Base-by-base conservation (phyloP, 2,113 vertebrate species). In the Sapajus apella region DNA sequence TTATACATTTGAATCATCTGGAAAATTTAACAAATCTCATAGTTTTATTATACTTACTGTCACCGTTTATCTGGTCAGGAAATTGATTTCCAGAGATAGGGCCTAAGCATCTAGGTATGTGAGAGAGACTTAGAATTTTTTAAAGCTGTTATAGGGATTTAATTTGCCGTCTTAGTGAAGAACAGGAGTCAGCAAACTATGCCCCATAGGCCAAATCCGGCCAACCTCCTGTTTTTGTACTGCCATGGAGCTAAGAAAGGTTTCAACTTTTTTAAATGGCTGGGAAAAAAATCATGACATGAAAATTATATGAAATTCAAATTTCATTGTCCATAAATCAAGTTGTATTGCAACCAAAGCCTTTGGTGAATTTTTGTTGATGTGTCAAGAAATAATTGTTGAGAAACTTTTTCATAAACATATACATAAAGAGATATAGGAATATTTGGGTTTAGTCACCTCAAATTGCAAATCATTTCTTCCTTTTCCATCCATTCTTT, bases 351-450 rank as follows among this genome's bases (percentile, higher is more conserved):
- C 70, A 56, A 76, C 21, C 47, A 77, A 56, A 82, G 14, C 25
- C 45, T 82, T 86, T 93, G 50, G 35, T 72, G 61, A 85, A 61
- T 80, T 91, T 80, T 64, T 37, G 35, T 47, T 66, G n/a, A 27
- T n/a, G 50, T 77, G 16, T 85, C 86, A 93, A 77, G 77, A 96
- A 90, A 52, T 96, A 94, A 55, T 91, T 86, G 52, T 95, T 50
- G n/a, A 95, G 52, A 86, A 55, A 43, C n/a, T 72, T 52, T 21
- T 50, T 64, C 55, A 56, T 75, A 45, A 82, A 64, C 25, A 76
- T 90, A 93, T 6, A 88, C 9, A 14, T 56, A 93, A 87, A 77
- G 40, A 70, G 32, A 77, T 76, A 76, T 27, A 81, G 58, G 68
- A 89, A 89, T 83, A 32, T 92, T 37, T 83, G 47, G 13, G 35